These are phyloP conservation scores for Invenusta paracnida DNA, from an alignment of 2,888 invertebrate genomes.

Conservation along the genomic window DNA sequence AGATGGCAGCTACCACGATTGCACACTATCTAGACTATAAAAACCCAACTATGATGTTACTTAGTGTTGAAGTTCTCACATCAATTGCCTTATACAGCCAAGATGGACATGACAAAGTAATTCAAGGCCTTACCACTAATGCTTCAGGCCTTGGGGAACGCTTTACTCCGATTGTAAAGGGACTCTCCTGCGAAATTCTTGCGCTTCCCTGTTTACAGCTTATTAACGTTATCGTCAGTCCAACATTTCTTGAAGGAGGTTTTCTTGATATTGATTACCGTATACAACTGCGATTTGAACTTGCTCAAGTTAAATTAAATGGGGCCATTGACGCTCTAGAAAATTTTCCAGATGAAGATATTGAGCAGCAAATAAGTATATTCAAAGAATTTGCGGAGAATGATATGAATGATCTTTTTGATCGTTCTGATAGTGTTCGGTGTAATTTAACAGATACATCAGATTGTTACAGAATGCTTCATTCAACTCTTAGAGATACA, in stretches of 20 bases:
- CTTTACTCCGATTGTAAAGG: conserved; percentile 15
- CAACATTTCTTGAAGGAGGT: conserved; percentile 33
- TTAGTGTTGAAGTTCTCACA: conserved; percentile 30
- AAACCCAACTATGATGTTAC: conserved; percentile 32
- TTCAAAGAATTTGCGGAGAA: conserved; percentile 9
- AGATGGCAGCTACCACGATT: background rate
- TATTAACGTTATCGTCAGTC: conserved; percentile 38
- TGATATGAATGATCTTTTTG: conserved; percentile 10
- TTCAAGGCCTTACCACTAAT: conserved; percentile 21
- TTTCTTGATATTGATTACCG: conserved; percentile 31
- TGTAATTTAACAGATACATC: background rate
- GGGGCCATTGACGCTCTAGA: background rate
- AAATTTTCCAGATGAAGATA: conserved; percentile 24
- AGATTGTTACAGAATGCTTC: conserved; percentile 9
- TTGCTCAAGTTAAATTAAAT: conserved; percentile 19
- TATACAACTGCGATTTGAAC: conserved; percentile 34
- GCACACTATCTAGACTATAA: conserved; percentile 11
- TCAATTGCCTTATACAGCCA: conserved; percentile 32
- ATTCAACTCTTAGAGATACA: conserved; percentile 22
- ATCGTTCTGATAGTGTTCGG: background rate
- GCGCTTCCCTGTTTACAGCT: conserved; percentile 31
- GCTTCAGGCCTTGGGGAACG: background rate
- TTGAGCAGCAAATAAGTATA: background rate
- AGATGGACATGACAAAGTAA: conserved; percentile 28
- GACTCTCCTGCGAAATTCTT: background rate